phyloP scores from a whole-genome alignment of 2,888 invertebrate genomes.

The Cataglyphis altisquamis region DNA sequence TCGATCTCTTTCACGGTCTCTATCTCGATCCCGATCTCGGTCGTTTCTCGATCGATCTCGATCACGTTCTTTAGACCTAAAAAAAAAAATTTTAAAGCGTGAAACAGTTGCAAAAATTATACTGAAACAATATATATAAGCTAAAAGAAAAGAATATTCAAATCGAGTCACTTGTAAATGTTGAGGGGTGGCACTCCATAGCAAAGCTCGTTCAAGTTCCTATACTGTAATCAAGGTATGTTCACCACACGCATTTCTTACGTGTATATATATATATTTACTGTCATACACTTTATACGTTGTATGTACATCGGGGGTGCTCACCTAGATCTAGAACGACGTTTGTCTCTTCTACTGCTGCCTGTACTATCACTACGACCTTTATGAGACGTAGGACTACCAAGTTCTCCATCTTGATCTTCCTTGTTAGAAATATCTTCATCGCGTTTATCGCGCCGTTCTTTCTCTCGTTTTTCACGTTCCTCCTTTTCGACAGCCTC shows the following conservation, averaged over 20 bases:
- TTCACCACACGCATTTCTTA: background rate
- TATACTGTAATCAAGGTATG: background rate
- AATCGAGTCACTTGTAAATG: background rate
- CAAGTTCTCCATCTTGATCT: conserved; percentile 81
- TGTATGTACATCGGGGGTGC: background rate
- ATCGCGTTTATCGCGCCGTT: conserved; percentile 85
- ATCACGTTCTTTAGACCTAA: conserved; percentile 84
- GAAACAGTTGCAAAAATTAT: background rate
- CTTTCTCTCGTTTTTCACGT: conserved; percentile 87
- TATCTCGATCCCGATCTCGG: conserved; percentile 87
- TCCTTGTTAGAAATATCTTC: conserved; percentile 86
- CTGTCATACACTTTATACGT: background rate
- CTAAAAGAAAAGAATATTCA: background rate
- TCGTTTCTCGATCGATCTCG: conserved; percentile 88
- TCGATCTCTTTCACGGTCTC: conserved; percentile 86
- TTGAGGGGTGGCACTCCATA: background rate
- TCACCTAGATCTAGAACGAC: conserved; percentile 87
- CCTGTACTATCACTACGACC: conserved; percentile 81
- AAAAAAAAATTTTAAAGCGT: conserved; percentile 11
- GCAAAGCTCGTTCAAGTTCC: background rate
- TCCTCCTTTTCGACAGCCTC: conserved; percentile 90
- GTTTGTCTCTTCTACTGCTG: conserved; percentile 84
- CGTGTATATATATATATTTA: background rate
- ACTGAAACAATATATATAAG: background rate
- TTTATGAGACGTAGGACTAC: conserved; percentile 83